Conservation (phyloP, 2,797 vertebrate species). For the Xenentodon cancila region DNA sequence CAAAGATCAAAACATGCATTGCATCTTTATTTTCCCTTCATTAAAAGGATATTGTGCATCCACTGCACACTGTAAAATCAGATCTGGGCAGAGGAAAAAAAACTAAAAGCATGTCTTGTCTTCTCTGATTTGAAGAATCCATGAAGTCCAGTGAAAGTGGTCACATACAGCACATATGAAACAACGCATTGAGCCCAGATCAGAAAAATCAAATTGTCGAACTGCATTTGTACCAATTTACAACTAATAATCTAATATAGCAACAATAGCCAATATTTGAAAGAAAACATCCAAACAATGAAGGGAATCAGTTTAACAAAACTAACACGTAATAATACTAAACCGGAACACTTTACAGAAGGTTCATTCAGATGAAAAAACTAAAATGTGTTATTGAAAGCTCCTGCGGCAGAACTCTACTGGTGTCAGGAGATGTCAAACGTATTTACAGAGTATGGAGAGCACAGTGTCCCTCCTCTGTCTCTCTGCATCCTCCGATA, state of each 20-base stretch:
- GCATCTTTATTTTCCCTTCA: constrained; percentile 57
- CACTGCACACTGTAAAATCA: constrained; percentile 36
- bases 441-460: constrained; percentile 66
- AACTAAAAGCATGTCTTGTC: constrained; percentile 1
- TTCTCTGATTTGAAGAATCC: constrained; percentile 6
- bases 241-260: constrained; percentile 5
- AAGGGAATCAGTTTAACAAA: constrained; percentile 23
- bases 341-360: constrained; percentile 7
- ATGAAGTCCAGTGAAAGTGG: constrained; percentile 1
- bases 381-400: constrained; percentile 5
- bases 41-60: constrained; percentile 44
- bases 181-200: constrained; percentile 16
- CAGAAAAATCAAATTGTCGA: constrained; percentile 10
- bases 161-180: constrained; percentile 19
- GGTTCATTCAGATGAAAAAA: constrained; percentile 5
- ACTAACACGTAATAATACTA: background rate
- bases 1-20: constrained; percentile 23
- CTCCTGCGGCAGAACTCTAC: constrained; percentile 11
- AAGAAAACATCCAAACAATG: constrained; percentile 29
- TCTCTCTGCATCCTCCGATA: constrained; percentile 68
- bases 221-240: constrained; percentile 24
- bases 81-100: constrained; percentile 16
- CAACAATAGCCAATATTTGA: constrained; percentile 1
- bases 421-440: constrained; percentile 46
- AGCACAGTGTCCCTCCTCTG: constrained; percentile 62